Base-by-base conservation (phyloP, 1,140 invertebrate genomes). In the Gerris buenoi region DNA sequence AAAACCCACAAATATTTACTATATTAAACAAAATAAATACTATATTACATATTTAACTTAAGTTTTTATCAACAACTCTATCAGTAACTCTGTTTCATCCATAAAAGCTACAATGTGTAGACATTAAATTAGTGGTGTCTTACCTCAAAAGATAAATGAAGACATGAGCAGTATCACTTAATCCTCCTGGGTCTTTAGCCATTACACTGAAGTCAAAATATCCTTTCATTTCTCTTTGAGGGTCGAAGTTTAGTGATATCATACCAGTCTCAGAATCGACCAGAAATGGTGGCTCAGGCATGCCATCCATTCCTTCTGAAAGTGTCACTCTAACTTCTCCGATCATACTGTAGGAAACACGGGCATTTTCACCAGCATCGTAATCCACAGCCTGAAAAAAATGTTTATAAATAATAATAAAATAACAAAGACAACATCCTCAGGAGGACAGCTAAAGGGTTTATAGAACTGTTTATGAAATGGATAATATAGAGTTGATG, bases 211-310 rank as follows among this genome's bases (percentile, higher is more conserved):
- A 95, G 75, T 94, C 89, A 77, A 97, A 97, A 76, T 96, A 96
- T 64, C 95, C 95, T 76, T 95, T 95, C 94, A 97, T 96, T 64
- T 90, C 89, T 73, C 90, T 89, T 74, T 96, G 93, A 22, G 94
- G 94, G 79, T 96, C 93, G 75, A 96, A 97, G 78, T 96, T 96
- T 0, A 97, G 80, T 63, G 84, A 85, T 2, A 98, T 84, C 1
- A 85, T 86, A 1, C 94, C 95, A 10, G 90, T 89, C 5, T 86
- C 80, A 62, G 78, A 77, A 68, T 95, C 87, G 0, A 97, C 84
- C 0, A 91, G 74, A 77, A 97, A 97, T 0, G 93, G 90, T 1
- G 87, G 81, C 22, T 72, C 71, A 61, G 85, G 83, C 64, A 93
- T 81, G 71, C 88, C 86, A 63, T 93, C 90, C 68, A 94, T 78